Evolutionary conservation across 2,888 invertebrate species (phyloP).

Genomic region (Dendrolimus pini): DNA sequence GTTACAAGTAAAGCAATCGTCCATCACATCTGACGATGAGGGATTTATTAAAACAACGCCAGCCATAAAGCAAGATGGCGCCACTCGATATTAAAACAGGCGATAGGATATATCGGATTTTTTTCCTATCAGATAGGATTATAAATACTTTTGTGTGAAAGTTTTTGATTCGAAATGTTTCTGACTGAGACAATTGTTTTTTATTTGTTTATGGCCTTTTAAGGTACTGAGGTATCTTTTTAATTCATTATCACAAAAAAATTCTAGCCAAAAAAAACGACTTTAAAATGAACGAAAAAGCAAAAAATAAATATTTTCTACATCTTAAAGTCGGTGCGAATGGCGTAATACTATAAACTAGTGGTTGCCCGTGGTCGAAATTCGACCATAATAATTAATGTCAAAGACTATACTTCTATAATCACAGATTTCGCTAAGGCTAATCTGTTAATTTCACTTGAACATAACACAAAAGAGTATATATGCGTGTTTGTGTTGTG

Average conservation of each 20-base stretch:
- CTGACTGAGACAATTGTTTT: not conserved
- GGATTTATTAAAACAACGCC: not conserved
- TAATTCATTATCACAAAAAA: not conserved
- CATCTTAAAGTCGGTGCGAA: too few species aligned
- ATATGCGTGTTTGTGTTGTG: too few species aligned
- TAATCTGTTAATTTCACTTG: too few species aligned
- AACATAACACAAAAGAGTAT: too few species aligned
- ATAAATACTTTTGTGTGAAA: not conserved
- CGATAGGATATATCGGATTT: slow-evolving; percentile 11
- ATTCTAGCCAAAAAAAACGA: not conserved
- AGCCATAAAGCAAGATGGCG: slow-evolving; percentile 3
- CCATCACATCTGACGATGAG: not conserved
- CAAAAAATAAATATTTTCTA: too few species aligned
- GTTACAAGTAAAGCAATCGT: not conserved
- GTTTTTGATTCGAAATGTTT: not conserved
- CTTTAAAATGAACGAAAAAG: not conserved
- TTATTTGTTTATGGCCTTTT: not conserved
- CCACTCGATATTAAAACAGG: slow-evolving; percentile 18
- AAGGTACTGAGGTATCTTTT: not conserved
- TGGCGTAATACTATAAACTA: too few species aligned
- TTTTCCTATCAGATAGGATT: not conserved
- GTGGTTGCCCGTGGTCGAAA: too few species aligned
- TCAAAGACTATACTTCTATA: too few species aligned
- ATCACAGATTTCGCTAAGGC: too few species aligned
- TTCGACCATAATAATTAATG: too few species aligned